Evolutionary conservation across 2,797 vertebrate species (phyloP).

Genomic region (Chaunax sp.): DNA sequence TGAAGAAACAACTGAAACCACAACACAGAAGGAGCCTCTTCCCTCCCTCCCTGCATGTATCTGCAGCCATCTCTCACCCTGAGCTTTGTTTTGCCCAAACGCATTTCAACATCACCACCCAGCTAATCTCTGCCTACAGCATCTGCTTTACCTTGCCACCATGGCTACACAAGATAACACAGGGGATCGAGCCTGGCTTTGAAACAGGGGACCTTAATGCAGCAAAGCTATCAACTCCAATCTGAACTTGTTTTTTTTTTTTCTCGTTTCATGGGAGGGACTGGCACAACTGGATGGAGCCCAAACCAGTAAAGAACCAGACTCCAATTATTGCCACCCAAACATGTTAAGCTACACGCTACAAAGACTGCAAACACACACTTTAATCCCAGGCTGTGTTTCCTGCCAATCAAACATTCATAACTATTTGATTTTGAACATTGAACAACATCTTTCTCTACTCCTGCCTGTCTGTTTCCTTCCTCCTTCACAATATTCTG

Average conservation of each 20-base stretch:
- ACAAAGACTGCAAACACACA: slow-evolving; percentile 25
- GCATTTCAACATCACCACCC: slow-evolving; percentile 16
- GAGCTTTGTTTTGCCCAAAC: slow-evolving; percentile 57
- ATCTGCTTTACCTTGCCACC: slow-evolving; percentile 28
- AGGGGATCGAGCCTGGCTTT: slow-evolving; percentile 43
- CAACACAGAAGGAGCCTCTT: slow-evolving; percentile 43
- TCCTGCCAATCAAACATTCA: slow-evolving; percentile 60
- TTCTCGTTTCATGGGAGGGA: slow-evolving; percentile 41
- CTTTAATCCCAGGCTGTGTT: slow-evolving; percentile 30
- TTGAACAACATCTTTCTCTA: slow-evolving; percentile 37
- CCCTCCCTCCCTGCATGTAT: slow-evolving; percentile 26
- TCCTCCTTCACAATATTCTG: slow-evolving; percentile 31
- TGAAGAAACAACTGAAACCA: slow-evolving; percentile 37
- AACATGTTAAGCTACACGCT: slow-evolving; percentile 32
- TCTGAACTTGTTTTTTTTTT: slow-evolving; percentile 33
- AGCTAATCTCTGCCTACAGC: slow-evolving; percentile 50
- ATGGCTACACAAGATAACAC: slow-evolving; percentile 28
- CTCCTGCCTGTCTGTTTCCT: slow-evolving; percentile 38
- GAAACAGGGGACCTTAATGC: slow-evolving; percentile 37
- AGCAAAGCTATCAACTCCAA: slow-evolving; percentile 46
- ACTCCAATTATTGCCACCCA: slow-evolving; percentile 46
- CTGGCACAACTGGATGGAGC: slow-evolving; percentile 36
- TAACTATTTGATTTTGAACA: slow-evolving; percentile 50
- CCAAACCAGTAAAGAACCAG: slow-evolving; percentile 37
- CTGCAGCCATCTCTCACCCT: slow-evolving; percentile 42